These are phyloP conservation scores for Chymomyza amoena DNA, from an alignment of 2,888 invertebrate species.

Conservation along the genomic window DNA sequence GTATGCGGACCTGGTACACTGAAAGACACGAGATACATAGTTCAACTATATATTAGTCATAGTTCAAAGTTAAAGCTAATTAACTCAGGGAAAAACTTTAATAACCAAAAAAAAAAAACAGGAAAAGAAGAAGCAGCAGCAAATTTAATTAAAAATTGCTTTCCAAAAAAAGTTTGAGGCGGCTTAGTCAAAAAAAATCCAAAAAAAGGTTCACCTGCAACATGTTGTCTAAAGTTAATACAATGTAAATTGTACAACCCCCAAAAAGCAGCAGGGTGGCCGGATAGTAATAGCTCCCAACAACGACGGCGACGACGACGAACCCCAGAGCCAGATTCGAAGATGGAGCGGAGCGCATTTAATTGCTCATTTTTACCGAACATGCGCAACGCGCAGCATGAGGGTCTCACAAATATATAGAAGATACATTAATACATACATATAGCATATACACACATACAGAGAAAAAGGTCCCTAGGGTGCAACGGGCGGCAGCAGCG, in stretches of 20 bases:
- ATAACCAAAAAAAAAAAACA: not conserved
- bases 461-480: constrained; percentile 43
- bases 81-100: not conserved
- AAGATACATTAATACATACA: no score
- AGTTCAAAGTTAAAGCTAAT: not conserved
- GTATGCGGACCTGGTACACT: not conserved
- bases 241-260: constrained; percentile 16
- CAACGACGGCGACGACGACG: not conserved
- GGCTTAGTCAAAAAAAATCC: not conserved
- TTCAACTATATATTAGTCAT: not conserved
- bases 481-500: constrained; percentile 34
- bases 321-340: not conserved
- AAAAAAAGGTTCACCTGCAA: not conserved
- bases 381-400: constrained; percentile 68
- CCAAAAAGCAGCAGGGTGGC: constrained; percentile 5
- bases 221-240: not conserved
- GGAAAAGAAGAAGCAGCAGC: not conserved
- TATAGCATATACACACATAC: not conserved
- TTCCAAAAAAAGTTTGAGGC: constrained; percentile 18
- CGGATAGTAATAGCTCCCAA: no score
- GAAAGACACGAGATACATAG: not conserved
- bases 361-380: constrained; percentile 64
- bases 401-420: constrained; percentile 37
- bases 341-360: constrained; percentile 16
- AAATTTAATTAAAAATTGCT: constrained; percentile 36